Percentiles rank a stretch among this genome's conserved stretches.
phyloP scores from a whole-genome alignment of 2,113 vertebrate genomes.

The Climacteris rufus region DNA sequence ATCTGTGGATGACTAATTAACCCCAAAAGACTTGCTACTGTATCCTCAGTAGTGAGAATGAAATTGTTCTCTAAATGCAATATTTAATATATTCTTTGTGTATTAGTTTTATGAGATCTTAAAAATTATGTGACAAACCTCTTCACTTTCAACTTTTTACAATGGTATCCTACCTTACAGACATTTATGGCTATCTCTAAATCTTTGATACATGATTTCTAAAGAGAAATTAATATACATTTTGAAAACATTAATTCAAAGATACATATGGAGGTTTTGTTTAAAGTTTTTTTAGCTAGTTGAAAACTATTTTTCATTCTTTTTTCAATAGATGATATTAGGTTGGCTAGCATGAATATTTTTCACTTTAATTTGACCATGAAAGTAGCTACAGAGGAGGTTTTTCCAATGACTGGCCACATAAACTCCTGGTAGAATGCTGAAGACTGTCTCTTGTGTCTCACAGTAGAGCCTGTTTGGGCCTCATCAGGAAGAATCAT shows the following conservation, averaged over 20 bases:
- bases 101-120: constrained; percentile 9
- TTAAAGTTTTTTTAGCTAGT: neutral
- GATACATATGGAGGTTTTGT: neutral
- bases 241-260: neutral
- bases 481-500: neutral
- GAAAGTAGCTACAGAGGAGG: neutral
- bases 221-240: neutral
- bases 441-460: fast-evolving
- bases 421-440: neutral
- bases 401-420: neutral
- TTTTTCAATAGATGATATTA: neutral
- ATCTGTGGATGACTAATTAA: neutral
- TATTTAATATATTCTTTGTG: neutral
- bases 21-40: neutral
- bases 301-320: neutral
- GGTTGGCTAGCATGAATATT: neutral
- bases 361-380: neutral
- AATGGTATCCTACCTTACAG: neutral
- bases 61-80: neutral
- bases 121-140: neutral
- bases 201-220: neutral
- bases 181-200: neutral
- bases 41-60: neutral
- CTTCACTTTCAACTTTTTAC: neutral
- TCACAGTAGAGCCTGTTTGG: fast-evolving